Base-by-base conservation (phyloP, 2,113 vertebrate species). In the Mormyrus iriodes region DNA sequence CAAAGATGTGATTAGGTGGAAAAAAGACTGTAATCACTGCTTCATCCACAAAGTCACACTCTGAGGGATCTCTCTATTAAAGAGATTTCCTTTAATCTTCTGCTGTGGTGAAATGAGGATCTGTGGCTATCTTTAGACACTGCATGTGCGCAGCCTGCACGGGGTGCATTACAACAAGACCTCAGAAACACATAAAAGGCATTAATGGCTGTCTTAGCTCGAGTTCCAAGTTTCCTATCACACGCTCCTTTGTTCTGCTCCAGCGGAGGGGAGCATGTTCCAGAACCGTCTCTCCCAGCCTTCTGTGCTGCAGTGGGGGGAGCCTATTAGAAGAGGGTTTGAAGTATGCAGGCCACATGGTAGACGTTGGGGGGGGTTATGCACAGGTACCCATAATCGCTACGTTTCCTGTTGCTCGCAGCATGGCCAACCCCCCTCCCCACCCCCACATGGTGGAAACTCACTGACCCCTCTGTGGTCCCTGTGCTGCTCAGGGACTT, bases 361-460 rank as follows among this genome's bases (percentile, higher is more conserved):
- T 3, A 39, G 58, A 1, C 2, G 4, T 21, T 13, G 21, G 19
- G 39, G 12, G 6, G 53, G 42, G 76, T 12, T 35, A 35, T 35
- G 31, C 31, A 39, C 69, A 46, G 17, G 19, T 10, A 46, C 19
- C 35, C 21, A 46, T 19, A 83, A 39, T 10, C 5, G 1, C 44
- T 7, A 79, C 31, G 4, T 42, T 7, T 79, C 3, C 31, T 46
- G 21, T 88, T 52, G 3, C 46, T 88, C 19, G 35, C 76, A 19
- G 44, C 19, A 24, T 10, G 19, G 79, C 44, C 3, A 84, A 48
- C 2, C 31, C 6, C 79, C 0, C 35, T 2, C 8, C n/a, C 9
- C 7, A 27, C n/a, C 61, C 48, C 46, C 93, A 93, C 89, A 92
- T 92, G 90, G 55, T 93, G 94, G 93, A 95, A 94, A 94, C 92